Base-by-base conservation (phyloP, 2,113 vertebrate genomes). In the Mellivora capensis region DNA sequence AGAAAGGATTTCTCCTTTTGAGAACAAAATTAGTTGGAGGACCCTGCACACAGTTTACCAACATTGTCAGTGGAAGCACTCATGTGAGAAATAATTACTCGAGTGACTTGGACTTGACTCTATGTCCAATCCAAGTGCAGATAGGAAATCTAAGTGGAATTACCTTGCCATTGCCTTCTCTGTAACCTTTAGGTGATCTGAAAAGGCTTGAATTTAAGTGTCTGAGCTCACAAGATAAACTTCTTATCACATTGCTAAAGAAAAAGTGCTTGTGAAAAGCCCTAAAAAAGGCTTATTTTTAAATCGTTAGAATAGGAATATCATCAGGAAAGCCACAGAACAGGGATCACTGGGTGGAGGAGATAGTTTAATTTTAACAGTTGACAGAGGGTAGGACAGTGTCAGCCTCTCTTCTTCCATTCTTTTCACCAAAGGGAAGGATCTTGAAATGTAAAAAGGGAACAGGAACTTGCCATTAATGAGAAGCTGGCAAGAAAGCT, bases 151-250 rank as follows among this genome's bases (percentile, higher is more conserved):
- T 93, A 93, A 94, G 87, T 57, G 25, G 42, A 95, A 96, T 91
- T 82, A 69, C 34, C 61, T 93, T 91, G 89, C 61, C 14, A 13
- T 34, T 77, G 27, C 52, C 52, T 93, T 91, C 52, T 89, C 23
- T n/a, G n/a, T 76, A 96, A 95, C 57, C 76, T 96, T 95, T 90
- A 95, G 54, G 42, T 79, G 44, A 67, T 83, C 47, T 90, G 67
- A 29, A 77, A 96, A 74, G 15, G 20, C 64, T 93, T 82, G 14
- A 82, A 83, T 93, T 87, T 87, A 96, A 90, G 85, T 86, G 47
- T 82, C 87, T 91, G 86, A 89, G 37, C 42, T 94, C 49, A 77
- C 71, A 83, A 96, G 84, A 95, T 90, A 97, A 97, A 95, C 23
- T 44, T 94, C 85, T 93, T 90, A 97, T 34, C 93, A 94, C 23